These are phyloP conservation scores for Muschampia staudingeri DNA, from an alignment of 2,888 invertebrate species.

Conservation along the genomic window DNA sequence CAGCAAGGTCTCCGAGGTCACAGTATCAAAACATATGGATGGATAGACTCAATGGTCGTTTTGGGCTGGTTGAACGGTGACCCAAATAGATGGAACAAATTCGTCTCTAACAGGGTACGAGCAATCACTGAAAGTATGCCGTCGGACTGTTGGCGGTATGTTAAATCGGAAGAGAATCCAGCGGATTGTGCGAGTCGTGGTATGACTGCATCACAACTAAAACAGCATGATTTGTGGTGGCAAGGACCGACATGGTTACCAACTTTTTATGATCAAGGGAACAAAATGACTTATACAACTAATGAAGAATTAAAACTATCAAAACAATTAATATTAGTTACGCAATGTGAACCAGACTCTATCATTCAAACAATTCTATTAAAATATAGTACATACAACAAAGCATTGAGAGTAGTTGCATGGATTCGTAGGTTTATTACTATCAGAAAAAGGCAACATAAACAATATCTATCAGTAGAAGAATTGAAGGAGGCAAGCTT, in stretches of 20 bases:
- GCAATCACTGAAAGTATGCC: not conserved
- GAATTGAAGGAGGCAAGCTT: no score
- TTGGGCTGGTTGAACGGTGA: not conserved
- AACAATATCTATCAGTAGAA: not conserved
- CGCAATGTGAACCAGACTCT: no score
- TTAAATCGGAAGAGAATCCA: constrained; percentile 31
- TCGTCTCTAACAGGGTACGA: not conserved
- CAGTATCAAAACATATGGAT: not conserved
- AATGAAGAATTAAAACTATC: no score
- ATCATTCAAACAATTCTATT: no score
- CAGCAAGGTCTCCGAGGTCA: no score
- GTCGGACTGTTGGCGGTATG: constrained; percentile 13
- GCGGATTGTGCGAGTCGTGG: constrained; percentile 30
- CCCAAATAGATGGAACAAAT: not conserved
- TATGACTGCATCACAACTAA: constrained; percentile 21
- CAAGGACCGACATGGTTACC: constrained; percentile 2
- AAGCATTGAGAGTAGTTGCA: not conserved
- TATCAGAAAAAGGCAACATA: not conserved
- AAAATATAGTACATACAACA: not conserved
- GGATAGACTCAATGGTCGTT: not conserved
- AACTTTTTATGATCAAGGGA: not conserved
- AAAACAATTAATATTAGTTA: no score
- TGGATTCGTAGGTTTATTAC: constrained; percentile 2
- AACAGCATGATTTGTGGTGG: constrained; percentile 11
- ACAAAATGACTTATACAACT: no score